Conservation (phyloP, 2,113 vertebrate genomes). For the Pipra filicauda region DNA sequence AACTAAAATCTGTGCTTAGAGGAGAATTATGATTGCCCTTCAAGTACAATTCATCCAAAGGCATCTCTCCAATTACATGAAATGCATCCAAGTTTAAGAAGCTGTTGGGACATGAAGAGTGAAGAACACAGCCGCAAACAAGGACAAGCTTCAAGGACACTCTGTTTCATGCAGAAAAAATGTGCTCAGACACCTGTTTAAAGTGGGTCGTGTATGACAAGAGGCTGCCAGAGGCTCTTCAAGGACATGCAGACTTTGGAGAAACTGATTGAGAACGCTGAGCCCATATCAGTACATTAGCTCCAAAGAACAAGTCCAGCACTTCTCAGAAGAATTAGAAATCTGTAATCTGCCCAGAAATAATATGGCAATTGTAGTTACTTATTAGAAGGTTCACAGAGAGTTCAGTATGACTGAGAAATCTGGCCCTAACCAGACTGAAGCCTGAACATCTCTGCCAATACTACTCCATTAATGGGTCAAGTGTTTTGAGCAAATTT, state of each 20-base stretch:
- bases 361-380: background rate
- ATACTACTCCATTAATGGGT: background rate
- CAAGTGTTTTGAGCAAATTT: background rate
- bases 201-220: background rate
- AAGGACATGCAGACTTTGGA: background rate
- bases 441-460: background rate
- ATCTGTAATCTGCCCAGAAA: background rate
- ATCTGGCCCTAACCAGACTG: background rate
- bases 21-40: background rate
- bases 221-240: background rate
- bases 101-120: background rate
- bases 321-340: background rate
- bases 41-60: background rate
- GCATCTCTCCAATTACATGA: background rate
- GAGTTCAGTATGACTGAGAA: background rate
- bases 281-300: background rate
- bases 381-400: background rate
- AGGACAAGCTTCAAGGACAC: background rate
- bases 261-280: background rate
- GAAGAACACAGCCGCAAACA: background rate
- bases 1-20: background rate
- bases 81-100: background rate
- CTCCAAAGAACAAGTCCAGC: background rate
- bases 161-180: background rate
- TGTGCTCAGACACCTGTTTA: background rate